Percentiles rank a stretch among this genome's conserved stretches.
Evolutionary conservation across 2,797 vertebrate species (phyloP).

Genomic region (Buceros bicornis): DNA sequence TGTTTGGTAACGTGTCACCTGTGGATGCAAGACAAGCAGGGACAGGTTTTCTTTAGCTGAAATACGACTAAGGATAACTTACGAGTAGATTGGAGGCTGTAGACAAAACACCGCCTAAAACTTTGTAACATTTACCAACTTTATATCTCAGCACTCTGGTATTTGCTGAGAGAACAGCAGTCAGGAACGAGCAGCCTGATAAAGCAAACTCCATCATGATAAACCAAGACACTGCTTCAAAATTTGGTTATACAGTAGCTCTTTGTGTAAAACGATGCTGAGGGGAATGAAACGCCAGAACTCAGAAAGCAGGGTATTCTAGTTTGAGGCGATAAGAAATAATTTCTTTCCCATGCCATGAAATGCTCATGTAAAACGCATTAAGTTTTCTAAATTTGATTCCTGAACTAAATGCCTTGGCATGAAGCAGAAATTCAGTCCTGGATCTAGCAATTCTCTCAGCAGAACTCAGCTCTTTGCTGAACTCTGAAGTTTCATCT

Average conservation of each 20-base stretch:
- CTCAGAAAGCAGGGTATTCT: not conserved
- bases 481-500: not conserved
- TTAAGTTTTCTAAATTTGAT: not conserved
- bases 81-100: not conserved
- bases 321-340: not conserved
- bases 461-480: not conserved
- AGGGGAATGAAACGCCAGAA: not conserved
- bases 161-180: not conserved
- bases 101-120: not conserved
- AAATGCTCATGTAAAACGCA: not conserved
- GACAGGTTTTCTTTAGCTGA: conserved; percentile 43
- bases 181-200: not conserved
- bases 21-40: conserved; percentile 29
- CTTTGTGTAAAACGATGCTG: not conserved
- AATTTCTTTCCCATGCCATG: not conserved
- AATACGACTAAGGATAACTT: conserved; percentile 2
- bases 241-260: not conserved
- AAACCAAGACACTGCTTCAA: not conserved
- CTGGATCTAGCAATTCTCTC: not conserved
- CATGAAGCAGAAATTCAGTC: not conserved
- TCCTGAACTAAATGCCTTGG: not conserved
- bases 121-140: not conserved
- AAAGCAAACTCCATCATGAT: not conserved
- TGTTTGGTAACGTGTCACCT: conserved; percentile 48
- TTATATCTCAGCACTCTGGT: not conserved